Percentiles rank a stretch among this genome's conserved stretches.
These are phyloP conservation scores for Salvelinus sp. DNA, from an alignment of 2,113 vertebrate species.

Conservation along the genomic window DNA sequence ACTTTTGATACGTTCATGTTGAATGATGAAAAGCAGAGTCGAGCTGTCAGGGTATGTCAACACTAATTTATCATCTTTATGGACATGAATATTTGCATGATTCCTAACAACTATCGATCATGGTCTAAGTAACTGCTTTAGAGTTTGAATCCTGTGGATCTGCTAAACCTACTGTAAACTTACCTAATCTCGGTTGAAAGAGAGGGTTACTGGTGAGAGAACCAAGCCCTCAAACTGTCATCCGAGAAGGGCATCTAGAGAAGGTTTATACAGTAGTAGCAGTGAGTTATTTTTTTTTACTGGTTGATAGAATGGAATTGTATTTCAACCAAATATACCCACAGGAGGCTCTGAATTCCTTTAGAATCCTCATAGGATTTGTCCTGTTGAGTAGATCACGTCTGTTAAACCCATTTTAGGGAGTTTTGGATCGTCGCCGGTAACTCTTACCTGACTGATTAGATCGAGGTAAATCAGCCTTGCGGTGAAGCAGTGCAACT, in stretches of 20 bases:
- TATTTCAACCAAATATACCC: not conserved
- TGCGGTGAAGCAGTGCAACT: not conserved
- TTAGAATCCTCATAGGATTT: not conserved
- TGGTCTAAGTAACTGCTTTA: too few species aligned
- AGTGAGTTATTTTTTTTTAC: too few species aligned
- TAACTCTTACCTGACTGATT: not conserved
- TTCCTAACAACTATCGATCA: too few species aligned
- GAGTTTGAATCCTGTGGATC: too few species aligned
- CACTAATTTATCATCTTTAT: too few species aligned
- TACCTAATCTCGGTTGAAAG: not conserved
- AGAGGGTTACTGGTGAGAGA: not conserved
- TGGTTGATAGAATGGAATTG: not conserved
- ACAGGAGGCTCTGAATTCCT: not conserved
- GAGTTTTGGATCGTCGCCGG: not conserved
- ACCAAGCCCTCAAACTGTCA: not conserved
- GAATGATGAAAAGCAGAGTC: too few species aligned
- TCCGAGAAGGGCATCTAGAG: not conserved
- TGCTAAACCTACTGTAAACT: too few species aligned
- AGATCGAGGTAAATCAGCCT: conserved; percentile 9
- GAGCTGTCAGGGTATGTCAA: too few species aligned
- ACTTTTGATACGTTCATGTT: too few species aligned
- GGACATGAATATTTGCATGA: too few species aligned
- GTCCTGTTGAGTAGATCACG: not conserved
- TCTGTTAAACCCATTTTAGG: conserved; percentile 3
- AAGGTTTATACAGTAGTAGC: not conserved